These are phyloP conservation scores for Nautilus pompilius DNA, from an alignment of 1,140 invertebrate species.

Conservation along the genomic window DNA sequence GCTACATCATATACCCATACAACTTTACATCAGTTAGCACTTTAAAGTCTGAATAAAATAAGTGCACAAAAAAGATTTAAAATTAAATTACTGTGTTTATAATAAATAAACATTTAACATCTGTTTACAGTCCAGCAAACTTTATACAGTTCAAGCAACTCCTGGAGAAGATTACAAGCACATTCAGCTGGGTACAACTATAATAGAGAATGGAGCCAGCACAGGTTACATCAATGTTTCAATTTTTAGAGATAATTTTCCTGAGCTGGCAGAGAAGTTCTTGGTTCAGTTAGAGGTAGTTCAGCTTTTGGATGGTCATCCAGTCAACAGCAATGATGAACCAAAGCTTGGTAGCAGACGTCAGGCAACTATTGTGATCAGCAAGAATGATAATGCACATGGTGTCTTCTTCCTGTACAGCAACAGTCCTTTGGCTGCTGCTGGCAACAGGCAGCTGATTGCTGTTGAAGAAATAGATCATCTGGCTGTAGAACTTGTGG, in stretches of 20 bases:
- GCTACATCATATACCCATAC: too few species aligned
- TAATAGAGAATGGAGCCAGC: slow-evolving; percentile 33
- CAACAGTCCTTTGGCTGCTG: slow-evolving; percentile 23
- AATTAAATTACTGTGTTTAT: too few species aligned
- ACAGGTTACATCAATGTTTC: slow-evolving; percentile 27
- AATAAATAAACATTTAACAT: too few species aligned
- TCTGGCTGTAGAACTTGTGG: slow-evolving; percentile 44
- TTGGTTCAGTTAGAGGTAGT: slow-evolving; percentile 29
- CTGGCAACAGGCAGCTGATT: slow-evolving; percentile 26
- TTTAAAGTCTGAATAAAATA: too few species aligned
- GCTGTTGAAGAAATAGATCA: slow-evolving; percentile 40
- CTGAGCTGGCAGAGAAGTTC: slow-evolving; percentile 49
- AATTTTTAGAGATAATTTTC: slow-evolving; percentile 39
- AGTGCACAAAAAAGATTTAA: too few species aligned
- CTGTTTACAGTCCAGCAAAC: not conserved
- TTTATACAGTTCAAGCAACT: slow-evolving; percentile 18
- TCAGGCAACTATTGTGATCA: slow-evolving; percentile 33
- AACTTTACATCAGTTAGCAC: too few species aligned
- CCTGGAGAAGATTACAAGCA: slow-evolving; percentile 35
- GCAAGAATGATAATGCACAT: slow-evolving; percentile 46
- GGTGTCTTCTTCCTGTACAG: slow-evolving; percentile 45
- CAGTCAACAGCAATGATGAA: slow-evolving; percentile 21
- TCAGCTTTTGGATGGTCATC: slow-evolving; percentile 30
- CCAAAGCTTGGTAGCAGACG: slow-evolving; percentile 32
- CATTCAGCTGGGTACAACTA: slow-evolving; percentile 28